Conservation (phyloP, 2,888 invertebrate genomes). For the Alentia gelatinosa region DNA sequence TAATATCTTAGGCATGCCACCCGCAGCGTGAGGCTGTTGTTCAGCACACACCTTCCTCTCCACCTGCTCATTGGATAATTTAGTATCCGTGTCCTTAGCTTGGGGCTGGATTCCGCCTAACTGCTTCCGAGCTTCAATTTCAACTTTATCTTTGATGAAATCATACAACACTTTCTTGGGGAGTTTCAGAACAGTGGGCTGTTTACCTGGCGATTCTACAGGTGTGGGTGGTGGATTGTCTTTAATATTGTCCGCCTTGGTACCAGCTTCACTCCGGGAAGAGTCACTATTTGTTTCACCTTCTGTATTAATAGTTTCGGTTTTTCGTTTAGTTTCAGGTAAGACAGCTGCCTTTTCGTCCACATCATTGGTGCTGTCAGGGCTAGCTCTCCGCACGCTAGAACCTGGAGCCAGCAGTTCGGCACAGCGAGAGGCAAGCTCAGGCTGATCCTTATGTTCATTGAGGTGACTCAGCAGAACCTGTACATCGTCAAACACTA, state of each 20-base stretch:
- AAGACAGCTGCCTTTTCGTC: neutral
- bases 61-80: neutral
- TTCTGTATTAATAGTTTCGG: neutral
- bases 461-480: conserved; percentile 17
- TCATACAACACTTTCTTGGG: neutral
- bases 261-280: neutral
- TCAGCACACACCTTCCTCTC: neutral
- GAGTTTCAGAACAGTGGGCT: neutral
- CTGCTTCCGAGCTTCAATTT: conserved; percentile 26
- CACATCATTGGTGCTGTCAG: conserved; percentile 53
- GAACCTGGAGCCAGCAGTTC: neutral
- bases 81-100: neutral
- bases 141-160: conserved; percentile 32
- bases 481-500: conserved; percentile 10
- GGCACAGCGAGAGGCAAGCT: neutral
- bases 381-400: conserved; percentile 34
- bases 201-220: neutral
- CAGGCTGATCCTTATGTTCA: conserved; percentile 35
- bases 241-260: neutral
- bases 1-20: neutral
- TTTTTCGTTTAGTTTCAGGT: neutral
- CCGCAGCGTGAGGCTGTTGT: neutral
- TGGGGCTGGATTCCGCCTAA: neutral
- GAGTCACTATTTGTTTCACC: neutral
- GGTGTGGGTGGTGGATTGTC: neutral